Conservation (phyloP, 1,140 invertebrate species). For the Pantala flavescens region DNA sequence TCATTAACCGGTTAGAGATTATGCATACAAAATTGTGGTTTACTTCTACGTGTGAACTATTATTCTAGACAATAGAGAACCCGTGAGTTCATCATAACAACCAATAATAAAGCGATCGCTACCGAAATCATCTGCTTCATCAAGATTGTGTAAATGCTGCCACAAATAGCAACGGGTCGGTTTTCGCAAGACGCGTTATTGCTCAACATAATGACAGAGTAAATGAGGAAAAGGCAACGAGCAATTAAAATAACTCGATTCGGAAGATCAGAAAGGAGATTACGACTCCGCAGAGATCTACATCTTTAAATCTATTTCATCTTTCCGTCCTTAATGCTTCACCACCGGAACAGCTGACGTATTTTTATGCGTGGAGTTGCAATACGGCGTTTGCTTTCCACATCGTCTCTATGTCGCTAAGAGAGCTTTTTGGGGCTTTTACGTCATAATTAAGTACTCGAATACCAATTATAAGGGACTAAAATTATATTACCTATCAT, state of each 20-base stretch:
- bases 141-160: background rate
- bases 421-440: too few relatives aligned
- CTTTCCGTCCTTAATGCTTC: background rate
- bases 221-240: background rate
- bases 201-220: background rate
- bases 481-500: too few relatives aligned
- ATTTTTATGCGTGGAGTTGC: too few relatives aligned
- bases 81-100: background rate
- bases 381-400: too few relatives aligned
- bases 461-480: too few relatives aligned
- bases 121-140: background rate
- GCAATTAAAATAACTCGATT: background rate
- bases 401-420: too few relatives aligned
- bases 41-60: too few relatives aligned
- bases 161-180: background rate
- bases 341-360: background rate
- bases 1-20: too few relatives aligned
- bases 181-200: background rate
- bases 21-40: too few relatives aligned
- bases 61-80: too few relatives aligned
- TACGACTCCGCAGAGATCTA: background rate
- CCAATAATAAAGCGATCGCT: background rate
- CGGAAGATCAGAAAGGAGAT: background rate
- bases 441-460: too few relatives aligned
- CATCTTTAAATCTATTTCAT: background rate